phyloP scores from a whole-genome alignment of 2,888 invertebrate species.

The Leptogaster cylindrica region DNA sequence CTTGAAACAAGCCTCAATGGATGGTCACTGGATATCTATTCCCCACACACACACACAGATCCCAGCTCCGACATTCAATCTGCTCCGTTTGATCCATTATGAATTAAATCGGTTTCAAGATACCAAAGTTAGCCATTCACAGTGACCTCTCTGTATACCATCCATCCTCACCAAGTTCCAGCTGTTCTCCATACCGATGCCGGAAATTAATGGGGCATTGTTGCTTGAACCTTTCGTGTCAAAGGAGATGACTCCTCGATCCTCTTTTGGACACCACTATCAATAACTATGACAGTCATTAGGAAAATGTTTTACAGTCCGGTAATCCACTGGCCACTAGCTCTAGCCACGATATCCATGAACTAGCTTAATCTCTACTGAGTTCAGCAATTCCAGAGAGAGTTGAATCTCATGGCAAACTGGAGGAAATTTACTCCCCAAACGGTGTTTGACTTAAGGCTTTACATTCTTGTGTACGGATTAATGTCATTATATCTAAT shows the following conservation, averaged over 20 bases:
- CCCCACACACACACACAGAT: too few species aligned
- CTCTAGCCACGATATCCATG: background rate
- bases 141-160: too few species aligned
- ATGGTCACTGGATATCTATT: too few species aligned
- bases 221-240: too few species aligned
- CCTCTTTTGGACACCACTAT: background rate
- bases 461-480: background rate
- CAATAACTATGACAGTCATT: background rate
- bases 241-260: too few species aligned
- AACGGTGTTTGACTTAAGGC: background rate
- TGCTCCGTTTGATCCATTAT: background rate
- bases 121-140: background rate
- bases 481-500: background rate
- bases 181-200: too few species aligned
- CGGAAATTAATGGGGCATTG: too few species aligned
- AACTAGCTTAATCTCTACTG: background rate
- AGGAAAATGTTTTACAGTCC: background rate
- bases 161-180: too few species aligned
- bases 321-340: background rate
- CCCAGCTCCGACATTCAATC: too few species aligned
- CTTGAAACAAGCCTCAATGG: background rate
- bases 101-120: background rate
- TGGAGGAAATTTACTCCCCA: background rate
- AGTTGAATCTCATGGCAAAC: background rate
- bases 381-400: background rate